These are phyloP conservation scores for chimpanzee (Pan troglodytes) DNA, from an alignment of 2,113 vertebrate genomes.

Conservation along the genomic window NHGRI_mPanTro3-v2.1_pri NC_072401.2:83082501-83083000, in stretches of 20 bases:
- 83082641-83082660: neutral
- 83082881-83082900: neutral
- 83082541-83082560: neutral
- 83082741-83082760: no score
- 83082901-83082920: neutral
- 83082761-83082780: neutral
- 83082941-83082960: neutral
- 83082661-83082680: neutral
- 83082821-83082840: neutral
- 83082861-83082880: neutral
- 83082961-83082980: neutral
- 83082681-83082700: neutral
- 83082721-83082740: neutral
- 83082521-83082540: neutral
- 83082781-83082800: neutral
- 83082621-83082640: neutral
- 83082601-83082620: neutral
- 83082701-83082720: neutral
- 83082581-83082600: conserved; percentile 15
- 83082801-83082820: neutral
- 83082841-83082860: neutral
- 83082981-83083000: neutral
- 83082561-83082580: neutral
- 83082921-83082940: neutral
- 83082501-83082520: neutral